Percentiles rank a stretch among this genome's conserved stretches.
These are phyloP conservation scores for Nanorana parkeri DNA, from an alignment of 2,113 vertebrate species.

Conservation along the genomic window DNA sequence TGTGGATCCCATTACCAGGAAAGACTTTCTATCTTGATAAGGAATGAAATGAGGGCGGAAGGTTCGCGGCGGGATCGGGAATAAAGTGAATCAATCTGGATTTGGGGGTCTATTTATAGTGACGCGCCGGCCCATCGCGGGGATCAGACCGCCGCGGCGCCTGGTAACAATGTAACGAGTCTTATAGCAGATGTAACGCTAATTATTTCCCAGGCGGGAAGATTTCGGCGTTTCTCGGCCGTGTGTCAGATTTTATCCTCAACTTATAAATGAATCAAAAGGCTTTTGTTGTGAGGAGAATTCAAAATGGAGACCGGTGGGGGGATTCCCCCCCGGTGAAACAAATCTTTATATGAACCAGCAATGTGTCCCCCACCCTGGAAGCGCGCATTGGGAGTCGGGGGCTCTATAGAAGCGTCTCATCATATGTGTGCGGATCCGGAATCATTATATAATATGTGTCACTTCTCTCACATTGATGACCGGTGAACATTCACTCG, in stretches of 20 bases:
- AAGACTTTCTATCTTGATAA: constrained; percentile 2
- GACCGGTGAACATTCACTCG: background rate
- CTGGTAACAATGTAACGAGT: too few species aligned
- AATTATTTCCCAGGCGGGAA: too few species aligned
- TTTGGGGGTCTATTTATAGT: background rate
- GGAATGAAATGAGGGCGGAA: background rate
- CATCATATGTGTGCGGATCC: too few species aligned
- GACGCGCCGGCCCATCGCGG: background rate
- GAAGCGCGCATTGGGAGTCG: background rate
- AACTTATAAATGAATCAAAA: background rate
- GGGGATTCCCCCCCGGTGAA: background rate
- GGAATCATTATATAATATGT: background rate
- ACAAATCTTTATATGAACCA: too few species aligned
- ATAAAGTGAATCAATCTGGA: constrained; percentile 1
- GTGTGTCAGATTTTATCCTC: background rate
- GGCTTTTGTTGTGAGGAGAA: background rate
- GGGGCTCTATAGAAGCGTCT: background rate
- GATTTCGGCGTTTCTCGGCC: background rate
- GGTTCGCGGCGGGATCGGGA: background rate
- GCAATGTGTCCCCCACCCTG: background rate
- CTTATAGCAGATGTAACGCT: too few species aligned
- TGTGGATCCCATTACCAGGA: background rate
- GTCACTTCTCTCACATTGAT: background rate
- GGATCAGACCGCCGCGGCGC: too few species aligned
- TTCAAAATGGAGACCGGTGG: background rate